These are phyloP conservation scores for Pinna nobilis DNA, from an alignment of 1,140 invertebrate genomes.

Conservation along the genomic window DNA sequence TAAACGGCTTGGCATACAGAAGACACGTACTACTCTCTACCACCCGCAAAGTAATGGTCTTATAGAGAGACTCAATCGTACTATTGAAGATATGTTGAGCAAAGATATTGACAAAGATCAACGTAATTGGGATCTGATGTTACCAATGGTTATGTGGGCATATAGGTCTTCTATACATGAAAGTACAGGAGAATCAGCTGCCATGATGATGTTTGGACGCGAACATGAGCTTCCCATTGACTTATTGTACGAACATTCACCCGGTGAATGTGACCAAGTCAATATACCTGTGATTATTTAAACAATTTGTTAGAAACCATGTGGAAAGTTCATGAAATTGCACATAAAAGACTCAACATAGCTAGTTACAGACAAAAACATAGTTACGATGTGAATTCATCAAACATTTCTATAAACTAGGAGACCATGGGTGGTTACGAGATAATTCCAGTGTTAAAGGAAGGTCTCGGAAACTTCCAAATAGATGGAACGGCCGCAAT, in stretches of 20 bases:
- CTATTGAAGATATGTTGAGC: neutral
- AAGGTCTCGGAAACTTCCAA: too few species aligned
- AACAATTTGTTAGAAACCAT: neutral
- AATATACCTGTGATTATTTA: neutral
- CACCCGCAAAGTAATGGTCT: neutral
- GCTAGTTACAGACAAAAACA: neutral
- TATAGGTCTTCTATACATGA: constrained; percentile 3
- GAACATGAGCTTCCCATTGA: neutral
- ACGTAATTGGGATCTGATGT: neutral
- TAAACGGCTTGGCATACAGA: neutral
- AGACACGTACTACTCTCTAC: neutral
- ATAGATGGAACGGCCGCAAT: too few species aligned
- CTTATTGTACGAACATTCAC: too few species aligned
- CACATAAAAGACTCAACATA: neutral
- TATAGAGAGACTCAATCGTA: neutral
- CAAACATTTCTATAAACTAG: neutral
- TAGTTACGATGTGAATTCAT: neutral
- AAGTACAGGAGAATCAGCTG: neutral
- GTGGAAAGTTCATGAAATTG: constrained; percentile 7
- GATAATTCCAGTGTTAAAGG: too few species aligned
- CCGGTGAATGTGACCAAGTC: neutral
- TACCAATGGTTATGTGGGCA: neutral
- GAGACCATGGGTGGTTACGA: too few species aligned
- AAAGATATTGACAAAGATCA: constrained; percentile 1
- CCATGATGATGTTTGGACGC: neutral